Percentiles rank a stretch among this genome's conserved stretches.
These are phyloP conservation scores for Palythoa caribaeorum DNA, from an alignment of 92 coral and sea anemone genomes.

Conservation along the genomic window DNA sequence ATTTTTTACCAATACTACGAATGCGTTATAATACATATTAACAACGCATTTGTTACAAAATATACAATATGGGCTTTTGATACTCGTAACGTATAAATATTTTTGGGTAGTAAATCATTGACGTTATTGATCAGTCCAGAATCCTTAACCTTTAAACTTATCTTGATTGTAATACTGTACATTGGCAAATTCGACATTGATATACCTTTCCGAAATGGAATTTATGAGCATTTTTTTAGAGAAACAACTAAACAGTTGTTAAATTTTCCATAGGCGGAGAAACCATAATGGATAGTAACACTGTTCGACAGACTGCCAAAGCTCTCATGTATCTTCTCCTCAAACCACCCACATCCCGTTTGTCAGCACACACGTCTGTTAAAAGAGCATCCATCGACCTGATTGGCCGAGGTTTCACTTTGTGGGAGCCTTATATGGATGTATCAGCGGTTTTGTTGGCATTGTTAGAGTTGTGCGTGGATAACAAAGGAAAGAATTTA, in stretches of 20 bases:
- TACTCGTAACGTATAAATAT: too few species aligned
- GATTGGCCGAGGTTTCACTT: constrained; percentile 98
- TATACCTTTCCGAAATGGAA: neutral
- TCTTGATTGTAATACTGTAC: too few species aligned
- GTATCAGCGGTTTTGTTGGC: constrained; percentile 97
- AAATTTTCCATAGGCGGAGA: constrained; percentile 63
- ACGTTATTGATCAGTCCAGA: too few species aligned
- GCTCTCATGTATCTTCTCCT: constrained; percentile 95
- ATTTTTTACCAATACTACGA: too few species aligned
- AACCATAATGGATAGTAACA: constrained; percentile 81
- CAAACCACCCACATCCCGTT: constrained; percentile 86
- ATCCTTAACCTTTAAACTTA: too few species aligned
- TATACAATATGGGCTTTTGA: too few species aligned
- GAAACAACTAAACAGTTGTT: neutral
- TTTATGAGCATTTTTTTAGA: neutral
- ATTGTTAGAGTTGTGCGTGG: constrained; percentile 93
- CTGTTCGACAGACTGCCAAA: constrained; percentile 95
- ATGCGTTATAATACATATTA: too few species aligned
- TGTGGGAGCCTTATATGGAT: constrained; percentile 99
- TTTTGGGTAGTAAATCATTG: too few species aligned
- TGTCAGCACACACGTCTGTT: constrained; percentile 92
- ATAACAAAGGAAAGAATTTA: constrained; percentile 85
- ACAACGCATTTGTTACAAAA: too few species aligned
- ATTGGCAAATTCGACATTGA: neutral
- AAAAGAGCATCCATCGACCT: constrained; percentile 97